Evolutionary conservation across 2,113 vertebrate genomes (phyloP).

Genomic region (Atractosteus spatula): DNA sequence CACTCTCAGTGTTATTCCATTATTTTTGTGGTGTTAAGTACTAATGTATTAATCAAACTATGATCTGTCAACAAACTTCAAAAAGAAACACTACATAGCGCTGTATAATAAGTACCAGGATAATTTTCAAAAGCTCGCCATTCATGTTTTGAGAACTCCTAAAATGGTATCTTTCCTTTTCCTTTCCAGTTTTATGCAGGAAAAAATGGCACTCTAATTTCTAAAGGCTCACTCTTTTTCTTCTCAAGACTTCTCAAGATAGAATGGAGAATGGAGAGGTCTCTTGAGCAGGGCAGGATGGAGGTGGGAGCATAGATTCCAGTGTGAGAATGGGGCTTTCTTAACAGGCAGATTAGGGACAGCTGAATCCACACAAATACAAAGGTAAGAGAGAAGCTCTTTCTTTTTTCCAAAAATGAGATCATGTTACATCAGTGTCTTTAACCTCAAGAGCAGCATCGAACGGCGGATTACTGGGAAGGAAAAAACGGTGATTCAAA

Average conservation of each 20-base stretch:
- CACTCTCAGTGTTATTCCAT: too few species aligned
- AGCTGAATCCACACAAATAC: constrained; percentile 24
- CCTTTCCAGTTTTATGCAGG: too few species aligned
- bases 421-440: constrained; percentile 34
- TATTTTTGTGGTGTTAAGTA: too few species aligned
- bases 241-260: not conserved
- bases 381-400: constrained; percentile 17
- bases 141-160: too few species aligned
- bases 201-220: too few species aligned
- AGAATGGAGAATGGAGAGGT: not conserved
- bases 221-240: too few species aligned
- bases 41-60: too few species aligned
- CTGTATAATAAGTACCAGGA: too few species aligned
- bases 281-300: constrained; percentile 10
- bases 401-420: constrained; percentile 20
- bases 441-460: constrained; percentile 39
- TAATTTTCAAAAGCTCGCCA: too few species aligned
- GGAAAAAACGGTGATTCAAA: constrained; percentile 53
- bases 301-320: not conserved
- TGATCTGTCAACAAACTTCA: too few species aligned
- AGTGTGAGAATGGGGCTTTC: not conserved
- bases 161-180: too few species aligned
- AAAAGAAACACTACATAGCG: too few species aligned
- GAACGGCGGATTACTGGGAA: constrained; percentile 55
- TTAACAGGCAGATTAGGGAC: constrained; percentile 16